Evolutionary conservation across 2,888 invertebrate genomes (phyloP).

Genomic region (Tachystola acroxantha): DNA sequence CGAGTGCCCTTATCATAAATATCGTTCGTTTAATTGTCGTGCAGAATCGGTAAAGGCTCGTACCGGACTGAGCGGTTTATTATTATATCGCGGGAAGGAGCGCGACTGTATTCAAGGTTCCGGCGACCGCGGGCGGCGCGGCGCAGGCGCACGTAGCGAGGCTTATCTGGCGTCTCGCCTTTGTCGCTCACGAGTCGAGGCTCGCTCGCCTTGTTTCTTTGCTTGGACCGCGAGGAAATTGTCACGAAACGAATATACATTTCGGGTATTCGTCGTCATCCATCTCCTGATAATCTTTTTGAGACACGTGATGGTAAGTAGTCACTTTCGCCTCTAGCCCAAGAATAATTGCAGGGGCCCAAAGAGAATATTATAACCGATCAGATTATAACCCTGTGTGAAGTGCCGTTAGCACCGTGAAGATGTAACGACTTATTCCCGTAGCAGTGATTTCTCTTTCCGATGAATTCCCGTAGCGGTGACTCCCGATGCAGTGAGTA

Average conservation of each 20-base stretch:
- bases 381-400: no score
- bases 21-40: constrained; percentile 67
- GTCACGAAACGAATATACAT: neutral
- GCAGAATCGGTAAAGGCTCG: constrained; percentile 66
- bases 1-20: constrained; percentile 22
- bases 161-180: constrained; percentile 58
- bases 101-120: constrained; percentile 66
- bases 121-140: constrained; percentile 47
- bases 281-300: no score
- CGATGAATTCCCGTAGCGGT: no score
- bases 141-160: constrained; percentile 51
- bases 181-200: constrained; percentile 46
- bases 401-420: no score
- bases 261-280: neutral
- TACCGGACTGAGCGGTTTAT: constrained; percentile 70
- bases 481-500: no score
- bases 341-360: no score
- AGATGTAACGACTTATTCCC: no score
- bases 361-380: no score
- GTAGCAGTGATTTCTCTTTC: no score
- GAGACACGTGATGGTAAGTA: no score
- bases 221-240: no score
- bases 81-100: constrained; percentile 70
- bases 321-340: no score
- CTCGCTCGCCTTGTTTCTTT: constrained; percentile 20